Base-by-base conservation (phyloP, 1,140 invertebrate species). In the Drosophila kanapiae region DNA sequence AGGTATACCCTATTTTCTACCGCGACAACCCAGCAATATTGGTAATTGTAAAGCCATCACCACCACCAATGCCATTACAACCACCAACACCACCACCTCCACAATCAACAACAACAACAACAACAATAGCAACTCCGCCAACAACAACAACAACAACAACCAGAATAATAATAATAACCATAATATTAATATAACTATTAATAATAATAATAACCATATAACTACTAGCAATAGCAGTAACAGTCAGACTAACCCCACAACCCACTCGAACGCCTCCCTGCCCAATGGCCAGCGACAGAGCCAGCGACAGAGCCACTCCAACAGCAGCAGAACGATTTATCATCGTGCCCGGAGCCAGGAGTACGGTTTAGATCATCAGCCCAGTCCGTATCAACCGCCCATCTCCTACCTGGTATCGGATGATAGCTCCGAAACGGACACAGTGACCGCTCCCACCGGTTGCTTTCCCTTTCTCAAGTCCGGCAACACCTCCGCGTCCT, bases 1-100 rank as follows among this genome's bases (percentile, higher is more conserved):
- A 90, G 85, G 85, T 90, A 90, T 90, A 67, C 75, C 78, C 68
- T 79, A 75, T 90, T 76, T 82, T 62, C 63, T 76, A 85, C 60
- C 78, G 85, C 78, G 78, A 45, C 70, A 75, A 63, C 29, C 61
- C 62, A 67, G 53, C 62, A 76, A 78, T 43, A 67, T 65, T 65
- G 62, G 62, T 42, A 33, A 27, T 65, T 43, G 62, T 45, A 71
- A 63, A n/a, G 63, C 43, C 69, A 75, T 42, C 48, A 74, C 47
- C 56, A 57, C 31, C 29, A 75, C 14, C 48, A 33, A 31, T 27
- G 23, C 48, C 14, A 54, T 33, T n/a, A 74, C 38, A 18, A 57
- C 43, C 23, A 72, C 16, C 38, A 51, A 13, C 14, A 54, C 47
- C 43, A 23, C 16, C n/a, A 58, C 6, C 23, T 2, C 23, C 61